Evolutionary conservation across 2,888 invertebrate genomes (phyloP), one percentile per base, ranked within the genome.

Genomic region (Entomobrya proxima): DNA sequence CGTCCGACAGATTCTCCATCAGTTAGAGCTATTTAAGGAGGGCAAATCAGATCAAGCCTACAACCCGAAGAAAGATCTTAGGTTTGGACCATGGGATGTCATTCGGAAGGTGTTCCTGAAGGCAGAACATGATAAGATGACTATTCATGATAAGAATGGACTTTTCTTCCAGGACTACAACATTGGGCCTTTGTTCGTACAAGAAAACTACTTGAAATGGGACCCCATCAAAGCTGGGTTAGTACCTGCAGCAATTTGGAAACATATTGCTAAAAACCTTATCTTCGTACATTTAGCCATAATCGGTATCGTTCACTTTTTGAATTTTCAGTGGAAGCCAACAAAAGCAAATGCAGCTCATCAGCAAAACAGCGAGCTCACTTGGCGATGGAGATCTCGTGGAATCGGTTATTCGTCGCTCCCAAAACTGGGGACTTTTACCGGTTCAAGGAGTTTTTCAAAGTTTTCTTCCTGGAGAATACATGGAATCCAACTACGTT

Each of bases 91-190:
- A 0, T 99, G 98, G 96, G 98, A 98, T 89, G 98, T 97, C 0
- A 94, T 96, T 52, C 94, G 95, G 74, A 96, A 96, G 92, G 97
- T 98, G 15, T 98, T 99, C 92, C 95, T 95, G 0, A 93, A 94
- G 37, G 94, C 95, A 67, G 96, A 96, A 74, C 96, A 96, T 91
- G 95, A 95, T 91, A 93, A 92, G 0, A 96, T 96, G 96, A 94
- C 92, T 44, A 93, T 97, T 7, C 93, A 94, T 88, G 98, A 98
- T 91, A 97, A 96, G 92, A 94, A 95, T 81, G 96, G 96, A 91
- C 93, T 99, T 80, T 99, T 99, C 93, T 99, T 99, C 93, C 95
- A 97, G 91, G 99, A 99, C 93, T 99, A 99, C 93, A 97, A 95
- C 91, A 94, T 99, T 88, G 95, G 96, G n/a, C 97, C 98, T 0